Evolutionary conservation across 64 coral and sea anemone genomes (phyloP), one percentile per base, ranked within the genome.

Genomic region (Montipora efflorescens): DNA sequence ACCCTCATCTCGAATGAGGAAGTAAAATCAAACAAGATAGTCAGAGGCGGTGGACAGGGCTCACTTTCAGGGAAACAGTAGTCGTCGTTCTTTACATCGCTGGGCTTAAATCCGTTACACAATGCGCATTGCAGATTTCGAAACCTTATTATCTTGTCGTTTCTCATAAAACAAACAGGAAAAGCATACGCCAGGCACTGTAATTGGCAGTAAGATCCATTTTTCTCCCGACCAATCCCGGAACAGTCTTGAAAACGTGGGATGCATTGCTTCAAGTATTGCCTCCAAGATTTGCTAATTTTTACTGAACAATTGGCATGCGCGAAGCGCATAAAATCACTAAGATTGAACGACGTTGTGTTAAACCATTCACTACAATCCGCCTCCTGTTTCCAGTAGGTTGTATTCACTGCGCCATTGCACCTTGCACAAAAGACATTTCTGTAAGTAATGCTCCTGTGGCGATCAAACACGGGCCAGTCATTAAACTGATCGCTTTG

Each of bases 371-470:
- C 0, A 22, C 44, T 14, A 5, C 86, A 88, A 19, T 74, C 8
- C 4, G 23, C 21, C 1, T 51, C 0, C 0, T 74, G 50, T 79
- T 36, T 20, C 77, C 89, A 90, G 89, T 55, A 55, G 52, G 10
- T 3, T 1, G 52, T 4, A 55, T 55, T 55, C 10, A 55, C 52
- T 10, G 52, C 52, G 10, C 52, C 52, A 55, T 55, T 55, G 52
- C 52, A 55, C 52, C 52, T 55, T 55, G 52, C 52, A 5, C 86
- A 88, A 48, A 76, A 88, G 21, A 88, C 55, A 59, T 88, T 88
- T 51, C 48, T 88, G 66, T 90, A 90, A 4, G 77, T 90, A 13
- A 90, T 44, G 9, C 69, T 15, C 23, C 76, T 90, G 46, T 79
- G 13, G 13, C 75, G 14, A 53, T 76, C 53, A 5, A 51, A 88